phyloP scores from a whole-genome alignment of 2,888 invertebrate species.

The Drosophila paramelanica region DNA sequence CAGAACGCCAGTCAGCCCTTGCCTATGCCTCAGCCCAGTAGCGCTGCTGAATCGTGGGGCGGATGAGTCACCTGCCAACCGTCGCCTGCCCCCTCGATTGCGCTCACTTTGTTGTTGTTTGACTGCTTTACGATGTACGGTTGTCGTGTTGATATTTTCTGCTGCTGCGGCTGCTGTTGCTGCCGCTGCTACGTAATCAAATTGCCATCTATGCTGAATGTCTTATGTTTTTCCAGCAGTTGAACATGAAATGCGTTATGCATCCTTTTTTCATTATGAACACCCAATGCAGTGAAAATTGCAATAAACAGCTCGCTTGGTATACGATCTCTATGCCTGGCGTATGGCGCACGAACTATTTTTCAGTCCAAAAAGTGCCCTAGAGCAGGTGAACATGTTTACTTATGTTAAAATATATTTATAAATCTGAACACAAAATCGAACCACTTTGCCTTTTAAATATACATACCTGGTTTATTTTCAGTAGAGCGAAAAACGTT shows the following conservation, averaged over 20 bases:
- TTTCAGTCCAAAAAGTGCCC: not conserved
- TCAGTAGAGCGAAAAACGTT: not conserved
- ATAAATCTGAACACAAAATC: too few species aligned
- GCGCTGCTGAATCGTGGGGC: slow-evolving; percentile 69
- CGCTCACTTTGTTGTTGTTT: slow-evolving; percentile 64
- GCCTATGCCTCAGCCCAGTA: slow-evolving; percentile 12
- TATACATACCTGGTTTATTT: too few species aligned
- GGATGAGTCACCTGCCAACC: slow-evolving; percentile 81
- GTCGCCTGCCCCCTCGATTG: slow-evolving; percentile 53
- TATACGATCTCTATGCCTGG: not conserved
- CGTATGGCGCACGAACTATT: not conserved
- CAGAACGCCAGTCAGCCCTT: slow-evolving; percentile 38
- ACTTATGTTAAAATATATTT: not conserved
- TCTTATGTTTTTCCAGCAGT: slow-evolving; percentile 36
- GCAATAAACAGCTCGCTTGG: not conserved
- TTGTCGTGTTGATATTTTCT: slow-evolving; percentile 36
- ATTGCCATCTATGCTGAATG: slow-evolving; percentile 52
- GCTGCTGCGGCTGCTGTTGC: slow-evolving; percentile 45
- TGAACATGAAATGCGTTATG: slow-evolving; percentile 33
- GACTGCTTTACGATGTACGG: slow-evolving; percentile 55
- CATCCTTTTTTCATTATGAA: slow-evolving; percentile 2
- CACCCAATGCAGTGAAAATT: slow-evolving; percentile 14
- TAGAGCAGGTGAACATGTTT: not conserved
- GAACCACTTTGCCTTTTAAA: too few species aligned
- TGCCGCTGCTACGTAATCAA: slow-evolving; percentile 71